These are phyloP conservation scores for Quadroppia sp. DNA, from an alignment of 2,888 invertebrate genomes.

Conservation along the genomic window DNA sequence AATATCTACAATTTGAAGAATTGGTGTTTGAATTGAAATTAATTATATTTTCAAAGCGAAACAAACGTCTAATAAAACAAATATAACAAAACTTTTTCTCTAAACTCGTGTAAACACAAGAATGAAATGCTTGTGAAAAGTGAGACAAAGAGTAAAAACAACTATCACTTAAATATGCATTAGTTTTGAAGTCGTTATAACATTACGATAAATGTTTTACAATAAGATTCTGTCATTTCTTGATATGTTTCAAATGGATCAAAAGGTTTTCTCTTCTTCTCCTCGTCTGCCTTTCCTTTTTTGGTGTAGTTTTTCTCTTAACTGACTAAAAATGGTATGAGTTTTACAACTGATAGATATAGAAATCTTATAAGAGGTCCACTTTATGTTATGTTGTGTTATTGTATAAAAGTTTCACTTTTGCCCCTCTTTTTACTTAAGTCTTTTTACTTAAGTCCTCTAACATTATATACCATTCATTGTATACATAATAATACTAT, in stretches of 20 bases:
- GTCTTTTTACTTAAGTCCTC: neutral
- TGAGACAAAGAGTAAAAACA: neutral
- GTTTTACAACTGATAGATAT: neutral
- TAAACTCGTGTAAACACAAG: too few species aligned
- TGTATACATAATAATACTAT: neutral
- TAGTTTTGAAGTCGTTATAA: constrained; percentile 19
- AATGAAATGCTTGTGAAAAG: too few species aligned
- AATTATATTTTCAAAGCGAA: too few species aligned
- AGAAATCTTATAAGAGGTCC: constrained; percentile 22
- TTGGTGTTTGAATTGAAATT: too few species aligned
- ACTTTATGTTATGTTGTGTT: constrained; percentile 15
- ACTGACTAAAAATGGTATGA: neutral
- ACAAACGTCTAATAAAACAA: too few species aligned
- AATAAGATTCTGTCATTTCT: constrained; percentile 29
- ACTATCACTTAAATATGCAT: constrained; percentile 23
- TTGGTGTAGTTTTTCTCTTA: neutral
- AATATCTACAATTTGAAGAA: too few species aligned
- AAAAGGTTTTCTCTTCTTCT: neutral
- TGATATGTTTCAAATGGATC: constrained; percentile 30
- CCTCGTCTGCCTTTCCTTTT: too few species aligned
- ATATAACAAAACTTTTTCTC: too few species aligned
- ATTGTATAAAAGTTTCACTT: constrained; percentile 1
- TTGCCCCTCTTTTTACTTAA: neutral
- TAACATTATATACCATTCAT: too few species aligned
- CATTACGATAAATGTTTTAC: constrained; percentile 28